Evolutionary conservation across 2,797 vertebrate genomes (phyloP), one percentile per base, ranked within the genome.

Genomic region (Leptatherina wallacei): DNA sequence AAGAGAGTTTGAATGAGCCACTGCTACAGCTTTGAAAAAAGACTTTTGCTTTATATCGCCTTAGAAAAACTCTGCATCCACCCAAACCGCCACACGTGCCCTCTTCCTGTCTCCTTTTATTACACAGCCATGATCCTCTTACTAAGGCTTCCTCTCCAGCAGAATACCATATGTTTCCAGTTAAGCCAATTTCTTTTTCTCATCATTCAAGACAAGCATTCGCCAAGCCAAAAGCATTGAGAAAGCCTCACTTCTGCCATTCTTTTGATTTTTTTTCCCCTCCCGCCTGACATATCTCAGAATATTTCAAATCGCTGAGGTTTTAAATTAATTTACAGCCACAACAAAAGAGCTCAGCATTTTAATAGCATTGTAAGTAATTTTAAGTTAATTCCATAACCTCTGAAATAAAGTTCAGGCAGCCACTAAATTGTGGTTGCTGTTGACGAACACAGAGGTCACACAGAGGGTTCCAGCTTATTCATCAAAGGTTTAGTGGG

Each of bases 301-400:
- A 94, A 95, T 96, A 95, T 95, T 95, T 96, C 91, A 95, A 94
- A 97, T 95, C 88, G 69, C 94, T 96, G 95, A 95, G 94, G 95
- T 96, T 98, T 97, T 93, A 95, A 97, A 97, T 97, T 96, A 96
- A 97, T 97, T 96, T 96, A 96, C 94, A 95, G 95, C 96, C 95
- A 96, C 96, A 97, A 96, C 95, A 96, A 95, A 96, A 95, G 93
- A 95, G 94, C 93, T 94, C 93, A 94, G 94, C 94, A 92, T 95
- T 96, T 96, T 95, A 96, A 96, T 96, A 89, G 94, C 92, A 95
- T 96, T 97, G 95, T 96, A 96, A 96, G 96, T 96, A 94, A 97
- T 97, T 97, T 96, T 97, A 96, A 96, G 94, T 95, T 96, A 96
- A 97, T 97, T 96, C 95, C 93, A 95, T 96, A 97, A 97, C 96